Evolutionary conservation across 1,140 invertebrate genomes (phyloP).

Genomic region (Diorhabda sublineata): DNA sequence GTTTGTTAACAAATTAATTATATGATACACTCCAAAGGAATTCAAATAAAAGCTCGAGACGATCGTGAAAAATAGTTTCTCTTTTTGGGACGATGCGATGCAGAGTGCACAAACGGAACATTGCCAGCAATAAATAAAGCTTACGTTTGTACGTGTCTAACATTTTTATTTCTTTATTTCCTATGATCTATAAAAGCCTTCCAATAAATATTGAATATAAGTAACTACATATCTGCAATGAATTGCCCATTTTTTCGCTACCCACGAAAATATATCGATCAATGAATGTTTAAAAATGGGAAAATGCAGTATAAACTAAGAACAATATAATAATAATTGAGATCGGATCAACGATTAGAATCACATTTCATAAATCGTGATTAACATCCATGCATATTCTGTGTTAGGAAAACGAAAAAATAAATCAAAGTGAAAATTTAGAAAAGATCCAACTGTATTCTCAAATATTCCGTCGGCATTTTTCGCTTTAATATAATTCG

Average conservation of each 20-base stretch:
- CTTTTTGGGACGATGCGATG: conserved; percentile 1
- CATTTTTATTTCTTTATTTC: conserved; percentile 1
- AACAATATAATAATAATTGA: too few relatives aligned
- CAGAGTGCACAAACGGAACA: conserved; percentile 1
- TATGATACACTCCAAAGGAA: background rate
- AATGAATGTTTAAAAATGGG: too few relatives aligned
- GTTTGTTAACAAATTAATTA: background rate
- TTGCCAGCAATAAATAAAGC: conserved; percentile 2
- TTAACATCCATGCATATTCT: too few relatives aligned
- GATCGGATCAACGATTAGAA: too few relatives aligned
- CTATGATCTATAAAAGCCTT: background rate
- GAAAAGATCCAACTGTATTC: too few relatives aligned
- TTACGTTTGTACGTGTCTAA: background rate
- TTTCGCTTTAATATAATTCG: too few relatives aligned
- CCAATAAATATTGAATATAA: conserved; percentile 1
- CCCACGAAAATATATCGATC: too few relatives aligned
- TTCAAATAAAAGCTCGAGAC: background rate
- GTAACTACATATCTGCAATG: background rate
- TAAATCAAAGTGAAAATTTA: too few relatives aligned
- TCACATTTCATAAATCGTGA: too few relatives aligned
- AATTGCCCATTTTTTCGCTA: background rate
- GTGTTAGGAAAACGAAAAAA: too few relatives aligned
- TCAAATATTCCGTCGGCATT: too few relatives aligned
- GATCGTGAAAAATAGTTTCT: conserved; percentile 2
- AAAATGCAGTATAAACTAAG: too few relatives aligned